Evolutionary conservation across 2,888 invertebrate species (phyloP).

Genomic region (Noctuana brunneofusca): DNA sequence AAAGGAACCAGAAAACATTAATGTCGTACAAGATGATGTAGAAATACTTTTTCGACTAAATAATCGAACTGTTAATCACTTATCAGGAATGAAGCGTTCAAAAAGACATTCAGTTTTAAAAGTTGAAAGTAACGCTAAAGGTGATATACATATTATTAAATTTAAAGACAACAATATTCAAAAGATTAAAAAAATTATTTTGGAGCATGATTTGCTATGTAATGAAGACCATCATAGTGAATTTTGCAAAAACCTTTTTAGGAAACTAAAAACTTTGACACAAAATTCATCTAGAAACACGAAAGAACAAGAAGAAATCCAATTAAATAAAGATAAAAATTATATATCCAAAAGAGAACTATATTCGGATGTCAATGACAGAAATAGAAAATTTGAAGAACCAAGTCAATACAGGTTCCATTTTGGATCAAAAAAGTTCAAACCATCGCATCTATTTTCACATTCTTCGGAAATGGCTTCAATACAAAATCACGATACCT

Average conservation of each 20-base stretch:
- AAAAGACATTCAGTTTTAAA: conserved; percentile 40
- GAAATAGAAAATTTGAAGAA: not conserved
- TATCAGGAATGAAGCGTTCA: conserved; percentile 14
- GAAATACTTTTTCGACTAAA: conserved; percentile 54
- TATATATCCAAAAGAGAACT: conserved; percentile 54
- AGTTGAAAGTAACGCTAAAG: conserved; percentile 20
- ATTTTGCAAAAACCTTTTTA: conserved; percentile 62
- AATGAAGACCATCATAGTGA: conserved; percentile 54
- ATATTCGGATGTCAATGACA: conserved; percentile 1
- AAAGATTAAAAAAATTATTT: conserved; percentile 61
- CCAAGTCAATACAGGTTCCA: conserved; percentile 24
- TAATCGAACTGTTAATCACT: conserved; percentile 43
- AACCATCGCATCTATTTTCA: conserved; percentile 8
- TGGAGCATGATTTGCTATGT: conserved; percentile 61
- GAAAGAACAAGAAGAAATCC: not conserved
- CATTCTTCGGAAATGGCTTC: not conserved
- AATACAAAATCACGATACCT: conserved; percentile 11
- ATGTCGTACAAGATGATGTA: conserved; percentile 49
- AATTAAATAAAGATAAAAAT: conserved; percentile 9
- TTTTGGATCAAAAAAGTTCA: conserved; percentile 11
- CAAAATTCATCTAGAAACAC: conserved; percentile 33
- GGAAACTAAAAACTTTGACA: conserved; percentile 53
- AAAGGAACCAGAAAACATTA: conserved; percentile 53
- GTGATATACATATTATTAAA: conserved; percentile 36
- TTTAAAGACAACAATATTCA: conserved; percentile 53